Conservation (phyloP, 2,113 vertebrate species). For the Marmota monax region DNA sequence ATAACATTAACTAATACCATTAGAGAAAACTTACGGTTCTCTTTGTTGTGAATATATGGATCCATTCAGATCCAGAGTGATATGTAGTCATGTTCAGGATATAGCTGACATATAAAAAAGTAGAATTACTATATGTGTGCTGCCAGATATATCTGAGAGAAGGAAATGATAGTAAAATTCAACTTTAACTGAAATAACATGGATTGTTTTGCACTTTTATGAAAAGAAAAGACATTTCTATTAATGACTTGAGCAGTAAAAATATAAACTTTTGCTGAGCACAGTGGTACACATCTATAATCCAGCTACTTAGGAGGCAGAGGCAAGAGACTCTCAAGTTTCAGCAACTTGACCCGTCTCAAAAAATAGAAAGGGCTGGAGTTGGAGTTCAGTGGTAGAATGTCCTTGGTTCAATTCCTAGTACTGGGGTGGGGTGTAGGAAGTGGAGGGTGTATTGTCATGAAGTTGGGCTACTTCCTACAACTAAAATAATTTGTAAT, state of each 20-base stretch:
- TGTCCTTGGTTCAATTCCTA: not conserved
- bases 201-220: not conserved
- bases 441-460: not conserved
- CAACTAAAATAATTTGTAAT: not conserved
- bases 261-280: not conserved
- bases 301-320: not conserved
- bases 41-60: not conserved
- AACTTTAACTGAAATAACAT: not conserved
- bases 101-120: not conserved
- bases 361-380: not conserved
- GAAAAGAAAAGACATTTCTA: constrained; percentile 16
- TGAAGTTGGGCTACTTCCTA: not conserved
- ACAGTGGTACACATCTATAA: not conserved
- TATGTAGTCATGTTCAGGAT: not conserved
- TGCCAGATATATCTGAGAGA: not conserved
- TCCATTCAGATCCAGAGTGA: not conserved
- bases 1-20: not conserved
- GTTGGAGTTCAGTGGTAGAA: not conserved
- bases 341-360: not conserved
- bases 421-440: no score
- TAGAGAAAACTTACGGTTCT: not conserved
- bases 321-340: not conserved
- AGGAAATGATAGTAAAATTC: not conserved
- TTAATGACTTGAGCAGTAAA: constrained; percentile 5
- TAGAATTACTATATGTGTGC: not conserved